Evolutionary conservation across 2,888 invertebrate genomes (phyloP), one percentile per base, ranked within the genome.

Genomic region (Galeruca laticollis): DNA sequence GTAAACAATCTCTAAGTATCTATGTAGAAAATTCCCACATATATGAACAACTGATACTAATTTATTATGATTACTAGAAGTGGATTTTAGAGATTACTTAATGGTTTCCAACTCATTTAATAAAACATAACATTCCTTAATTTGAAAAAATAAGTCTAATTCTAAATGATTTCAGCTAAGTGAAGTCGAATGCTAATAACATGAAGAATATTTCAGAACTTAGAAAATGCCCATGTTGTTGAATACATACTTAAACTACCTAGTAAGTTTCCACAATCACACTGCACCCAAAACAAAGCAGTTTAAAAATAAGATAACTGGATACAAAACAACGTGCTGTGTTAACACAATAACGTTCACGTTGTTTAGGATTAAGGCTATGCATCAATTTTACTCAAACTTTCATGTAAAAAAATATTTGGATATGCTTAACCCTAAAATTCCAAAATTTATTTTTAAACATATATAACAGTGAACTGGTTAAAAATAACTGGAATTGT

Each of bases 361-460:
- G 18, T 47, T 47, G 47, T 2, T 18, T 18, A 47, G 47, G 47
- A 18, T 47, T 15, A 18, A 47, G 9, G 47, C 18, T 47, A 47
- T n/a, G 10, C 15, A 47, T 15, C 43, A 61, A 65, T 33, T 67
- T 35, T 60, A 51, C 57, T 54, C 54, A 57, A 69, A 65, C 37
- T 65, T 67, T 63, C 62, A 66, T 60, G 60, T 67, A 73, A 68
- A 68, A 68, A 66, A 68, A 62, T 66, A 69, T 71, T 69, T 67
- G 47, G 57, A 56, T 75, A 76, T 75, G 75, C 73, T 77, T 79
- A 79, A 79, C 79, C 78, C 78, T 77, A 77, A 76, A 72, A 73
- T 43, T 37, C 56, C 40, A 49, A 47, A 61, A 60, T 49, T 62
- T 63, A 57, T 60, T 64, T 72, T 33, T 43, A 2, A 37, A 10